phyloP scores from a whole-genome alignment of 2,888 invertebrate genomes.

The Hecatera dysodea region DNA sequence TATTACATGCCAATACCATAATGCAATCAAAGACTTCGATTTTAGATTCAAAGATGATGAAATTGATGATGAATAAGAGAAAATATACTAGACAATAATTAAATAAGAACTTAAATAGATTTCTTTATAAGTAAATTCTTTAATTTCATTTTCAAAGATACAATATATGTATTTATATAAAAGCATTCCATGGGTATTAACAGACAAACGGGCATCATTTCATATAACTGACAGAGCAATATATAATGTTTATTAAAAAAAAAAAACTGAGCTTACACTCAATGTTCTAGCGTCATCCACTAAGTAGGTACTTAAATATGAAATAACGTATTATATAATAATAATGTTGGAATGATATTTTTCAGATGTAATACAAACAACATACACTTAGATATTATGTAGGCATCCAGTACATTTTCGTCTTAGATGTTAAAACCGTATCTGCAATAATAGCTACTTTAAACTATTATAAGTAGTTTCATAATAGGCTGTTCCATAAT shows the following conservation, averaged over 20 bases:
- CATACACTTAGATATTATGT: not conserved
- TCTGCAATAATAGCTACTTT: slow-evolving; percentile 25
- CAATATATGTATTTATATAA: slow-evolving; percentile 30
- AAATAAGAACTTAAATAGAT: not conserved
- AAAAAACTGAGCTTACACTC: slow-evolving; percentile 46
- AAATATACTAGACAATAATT: not conserved
- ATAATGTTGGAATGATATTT: slow-evolving; percentile 71
- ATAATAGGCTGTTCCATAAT: slow-evolving; percentile 18
- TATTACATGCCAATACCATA: slow-evolving; percentile 56
- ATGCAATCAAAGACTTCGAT: slow-evolving; percentile 45
- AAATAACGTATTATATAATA: slow-evolving; percentile 47
- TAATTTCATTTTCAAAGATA: slow-evolving; percentile 49
- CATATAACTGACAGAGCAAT: slow-evolving; percentile 16
- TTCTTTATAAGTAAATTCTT: slow-evolving; percentile 30
- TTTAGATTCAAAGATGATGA: slow-evolving; percentile 1
- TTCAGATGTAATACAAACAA: slow-evolving; percentile 43
- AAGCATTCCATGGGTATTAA: slow-evolving; percentile 54
- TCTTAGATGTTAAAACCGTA: slow-evolving; percentile 14
- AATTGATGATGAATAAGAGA: not conserved
- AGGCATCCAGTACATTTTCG: not conserved
- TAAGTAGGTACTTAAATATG: slow-evolving; percentile 67
- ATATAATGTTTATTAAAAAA: slow-evolving; percentile 26
- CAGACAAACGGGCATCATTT: slow-evolving; percentile 22
- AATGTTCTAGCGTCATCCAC: slow-evolving; percentile 70
- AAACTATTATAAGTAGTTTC: slow-evolving; percentile 17